Base-by-base conservation (phyloP, 2,797 vertebrate species). In the Etheostoma nigrum region DNA sequence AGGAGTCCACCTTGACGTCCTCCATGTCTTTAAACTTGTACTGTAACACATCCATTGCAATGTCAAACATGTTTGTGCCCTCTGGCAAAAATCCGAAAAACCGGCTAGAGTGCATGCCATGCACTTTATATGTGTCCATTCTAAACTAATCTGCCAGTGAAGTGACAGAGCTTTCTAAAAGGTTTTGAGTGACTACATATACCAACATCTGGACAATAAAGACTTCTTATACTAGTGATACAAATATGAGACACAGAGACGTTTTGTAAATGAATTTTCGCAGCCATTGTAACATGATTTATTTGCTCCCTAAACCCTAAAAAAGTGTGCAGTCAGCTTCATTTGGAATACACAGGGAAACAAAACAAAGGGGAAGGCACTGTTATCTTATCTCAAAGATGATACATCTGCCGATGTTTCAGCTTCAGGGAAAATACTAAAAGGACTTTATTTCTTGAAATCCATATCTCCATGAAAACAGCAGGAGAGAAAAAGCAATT, bases 241-340 rank as follows among this genome's bases (percentile, higher is more conserved):
- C 7, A 49, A 47, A 47, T 13, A 19, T 19, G 16, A 65, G 54
- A 74, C 45, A 67, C n/a, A 19, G 65, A 6, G 7, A 72, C 19
- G 4, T 58, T 78, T 42, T 62, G 68, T 53, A 73, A 66, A 68
- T 76, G n/a, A 73, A 57, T 48, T 36, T 58, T 65, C 69, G n/a
- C 62, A 58, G 36, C 21, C 51, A 45, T 42, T 40, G 62, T 51
- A 42, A 49, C 52, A 11, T 74, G 52, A 83, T 83, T 72, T 74
- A 76, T 76, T 63, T 72, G 67, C 67, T 74, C 57, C 19, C 58
- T 51, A 59, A 67, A 80, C 63, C 27, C 53, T 59, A 44, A 53
- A 67, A 55, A 72, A 61, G 47, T 49, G 40, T 58, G 49, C 55
- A 66, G 66, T 86, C 76, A 78, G 81, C 78, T 79, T 81, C 44